Conservation (phyloP, 2,797 vertebrate species). For the Intellagama lesueurii region DNA sequence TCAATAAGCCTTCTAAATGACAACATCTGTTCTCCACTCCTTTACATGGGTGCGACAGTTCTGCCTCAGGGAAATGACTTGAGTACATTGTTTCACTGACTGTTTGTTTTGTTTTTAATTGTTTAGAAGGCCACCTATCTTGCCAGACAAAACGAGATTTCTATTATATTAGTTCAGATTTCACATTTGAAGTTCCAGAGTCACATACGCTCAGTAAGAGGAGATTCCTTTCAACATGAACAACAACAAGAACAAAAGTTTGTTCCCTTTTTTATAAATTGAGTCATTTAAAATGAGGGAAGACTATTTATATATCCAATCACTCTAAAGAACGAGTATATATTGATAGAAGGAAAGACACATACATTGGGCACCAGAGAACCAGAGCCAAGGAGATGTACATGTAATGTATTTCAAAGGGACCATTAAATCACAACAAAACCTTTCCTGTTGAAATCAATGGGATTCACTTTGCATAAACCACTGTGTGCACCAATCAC, state of each 20-base stretch:
- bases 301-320: neutral
- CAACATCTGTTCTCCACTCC: conserved; percentile 54
- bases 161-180: neutral
- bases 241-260: neutral
- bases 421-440: neutral
- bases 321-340: neutral
- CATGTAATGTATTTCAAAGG: neutral
- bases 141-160: neutral
- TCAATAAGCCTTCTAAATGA: conserved; percentile 47
- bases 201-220: neutral
- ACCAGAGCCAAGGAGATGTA: neutral
- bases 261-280: neutral
- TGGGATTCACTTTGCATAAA: neutral
- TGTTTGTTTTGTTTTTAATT: neutral
- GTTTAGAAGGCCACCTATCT: conserved; percentile 8
- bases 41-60: neutral
- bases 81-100: neutral
- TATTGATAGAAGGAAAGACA: neutral
- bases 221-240: neutral
- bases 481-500: neutral
- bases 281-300: neutral
- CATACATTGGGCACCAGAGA: neutral
- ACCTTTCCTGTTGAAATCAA: neutral
- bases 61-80: neutral
- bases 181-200: neutral